Percentiles rank a stretch among this genome's conserved stretches.
These are phyloP conservation scores for Acanthurus leucopareius DNA, from an alignment of 2,797 vertebrate genomes.

Conservation along the genomic window DNA sequence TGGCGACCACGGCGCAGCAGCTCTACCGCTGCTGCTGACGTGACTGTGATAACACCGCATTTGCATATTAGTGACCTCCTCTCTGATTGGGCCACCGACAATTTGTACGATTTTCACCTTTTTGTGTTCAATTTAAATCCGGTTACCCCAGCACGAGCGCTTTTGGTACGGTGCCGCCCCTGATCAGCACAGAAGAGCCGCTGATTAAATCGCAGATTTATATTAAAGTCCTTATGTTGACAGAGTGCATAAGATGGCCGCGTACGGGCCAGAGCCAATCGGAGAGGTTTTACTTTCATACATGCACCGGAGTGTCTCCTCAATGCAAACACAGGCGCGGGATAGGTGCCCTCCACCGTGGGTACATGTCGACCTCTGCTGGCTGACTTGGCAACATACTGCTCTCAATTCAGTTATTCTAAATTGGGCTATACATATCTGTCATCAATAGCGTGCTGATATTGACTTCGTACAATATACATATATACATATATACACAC, in stretches of 20 bases:
- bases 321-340: conserved; percentile 55
- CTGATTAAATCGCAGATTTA: conserved; percentile 32
- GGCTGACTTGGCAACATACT: conserved; percentile 42
- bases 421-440: background rate
- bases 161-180: background rate
- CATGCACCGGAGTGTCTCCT: conserved; percentile 68
- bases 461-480: background rate
- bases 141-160: accelerated
- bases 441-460: no score
- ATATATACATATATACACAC: no score
- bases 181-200: background rate
- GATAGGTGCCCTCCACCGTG: conserved; percentile 25
- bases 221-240: conserved; percentile 58
- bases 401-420: background rate
- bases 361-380: conserved; percentile 70
- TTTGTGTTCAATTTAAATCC: background rate
- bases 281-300: conserved; percentile 79
- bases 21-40: conserved; percentile 85
- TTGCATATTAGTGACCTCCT: conserved; percentile 83
- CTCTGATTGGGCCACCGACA: conserved; percentile 81
- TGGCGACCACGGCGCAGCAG: conserved; percentile 85
- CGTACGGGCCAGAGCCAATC: conserved; percentile 82
- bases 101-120: conserved; percentile 20
- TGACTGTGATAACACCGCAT: conserved; percentile 81
- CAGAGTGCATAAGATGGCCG: conserved; percentile 88